phyloP scores from a whole-genome alignment of 1,140 invertebrate species.

The Dreissena rostriformis region DNA sequence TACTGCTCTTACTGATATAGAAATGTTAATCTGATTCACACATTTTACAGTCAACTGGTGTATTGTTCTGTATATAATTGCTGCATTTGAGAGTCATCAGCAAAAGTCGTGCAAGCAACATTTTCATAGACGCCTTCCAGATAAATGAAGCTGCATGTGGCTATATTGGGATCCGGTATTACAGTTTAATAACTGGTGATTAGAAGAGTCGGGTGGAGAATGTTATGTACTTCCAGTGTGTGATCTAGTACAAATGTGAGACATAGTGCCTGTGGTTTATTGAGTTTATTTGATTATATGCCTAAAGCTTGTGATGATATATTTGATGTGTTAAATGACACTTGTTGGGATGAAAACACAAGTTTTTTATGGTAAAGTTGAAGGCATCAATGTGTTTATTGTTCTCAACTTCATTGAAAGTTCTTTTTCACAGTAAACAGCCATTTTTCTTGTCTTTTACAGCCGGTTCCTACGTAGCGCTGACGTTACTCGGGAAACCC shows the following conservation, averaged over 20 bases:
- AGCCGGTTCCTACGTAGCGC: constrained; percentile 82
- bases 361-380: not conserved
- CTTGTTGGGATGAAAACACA: not conserved
- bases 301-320: not conserved
- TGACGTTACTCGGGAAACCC: constrained; percentile 82
- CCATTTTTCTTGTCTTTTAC: constrained; percentile 62
- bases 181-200: too few relatives aligned
- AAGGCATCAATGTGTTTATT: not conserved
- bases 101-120: too few relatives aligned
- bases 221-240: too few relatives aligned
- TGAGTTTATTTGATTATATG: not conserved
- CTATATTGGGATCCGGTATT: too few relatives aligned
- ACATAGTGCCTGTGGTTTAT: not conserved
- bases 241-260: not conserved
- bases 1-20: too few relatives aligned
- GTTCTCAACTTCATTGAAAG: not conserved
- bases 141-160: too few relatives aligned
- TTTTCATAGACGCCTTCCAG: too few relatives aligned
- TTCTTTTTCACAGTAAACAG: not conserved
- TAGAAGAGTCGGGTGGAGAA: constrained; percentile 9
- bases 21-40: too few relatives aligned
- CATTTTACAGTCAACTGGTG: too few relatives aligned
- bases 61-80: too few relatives aligned
- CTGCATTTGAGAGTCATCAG: too few relatives aligned
- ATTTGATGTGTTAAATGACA: too few relatives aligned